A percentile compares a stretch with the other conserved stretches of the same genome.
Evolutionary conservation across 2,113 vertebrate genomes (phyloP).

Genomic region (Rhineura floridana): DNA sequence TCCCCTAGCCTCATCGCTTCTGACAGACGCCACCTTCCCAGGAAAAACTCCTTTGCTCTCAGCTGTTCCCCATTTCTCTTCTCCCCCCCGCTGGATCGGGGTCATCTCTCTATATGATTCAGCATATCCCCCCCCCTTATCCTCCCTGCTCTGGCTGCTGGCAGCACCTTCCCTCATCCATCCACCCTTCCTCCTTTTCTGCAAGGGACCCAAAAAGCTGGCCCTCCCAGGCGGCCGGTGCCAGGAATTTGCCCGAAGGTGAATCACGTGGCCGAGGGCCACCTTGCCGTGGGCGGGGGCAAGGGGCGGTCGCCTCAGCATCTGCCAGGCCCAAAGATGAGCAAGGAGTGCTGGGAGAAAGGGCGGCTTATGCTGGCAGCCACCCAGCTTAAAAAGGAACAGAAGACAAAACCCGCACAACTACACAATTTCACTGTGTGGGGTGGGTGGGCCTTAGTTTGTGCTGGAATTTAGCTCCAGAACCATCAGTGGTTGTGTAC

Average conservation of each 20-base stretch:
- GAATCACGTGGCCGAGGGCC: not conserved
- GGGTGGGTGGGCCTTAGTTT: too few species aligned
- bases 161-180: not conserved
- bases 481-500: too few species aligned
- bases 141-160: not conserved
- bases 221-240: not conserved
- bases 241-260: not conserved
- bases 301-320: not conserved
- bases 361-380: not conserved
- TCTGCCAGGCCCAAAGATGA: not conserved
- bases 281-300: not conserved
- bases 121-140: rapidly evolving
- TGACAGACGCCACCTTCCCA: constrained; percentile 3
- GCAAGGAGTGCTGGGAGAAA: not conserved
- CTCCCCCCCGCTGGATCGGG: not conserved
- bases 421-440: too few species aligned
- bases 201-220: too few species aligned
- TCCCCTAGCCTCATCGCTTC: not conserved
- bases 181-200: not conserved
- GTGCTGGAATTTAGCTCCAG: too few species aligned
- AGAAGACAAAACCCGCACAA: too few species aligned
- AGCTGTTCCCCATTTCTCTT: not conserved
- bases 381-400: too few species aligned
- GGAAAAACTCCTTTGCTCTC: not conserved
- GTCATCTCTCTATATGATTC: constrained; percentile 7